Evolutionary conservation across 2,113 vertebrate species (phyloP).

Genomic region (Falco punctatus): DNA sequence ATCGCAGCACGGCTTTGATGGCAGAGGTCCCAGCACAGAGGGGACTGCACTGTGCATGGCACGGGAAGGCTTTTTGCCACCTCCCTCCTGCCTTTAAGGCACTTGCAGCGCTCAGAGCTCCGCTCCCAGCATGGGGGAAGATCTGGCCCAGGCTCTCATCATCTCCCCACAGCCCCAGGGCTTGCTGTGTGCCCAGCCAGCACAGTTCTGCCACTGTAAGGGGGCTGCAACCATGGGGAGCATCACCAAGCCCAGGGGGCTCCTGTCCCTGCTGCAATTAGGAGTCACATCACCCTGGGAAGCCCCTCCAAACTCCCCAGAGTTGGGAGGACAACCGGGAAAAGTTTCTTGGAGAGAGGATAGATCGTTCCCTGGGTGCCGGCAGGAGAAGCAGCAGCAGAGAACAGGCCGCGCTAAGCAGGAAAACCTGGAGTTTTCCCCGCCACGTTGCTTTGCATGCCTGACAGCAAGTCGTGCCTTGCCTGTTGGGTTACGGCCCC

Average conservation of each 20-base stretch:
- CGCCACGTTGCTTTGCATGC: constrained; percentile 44
- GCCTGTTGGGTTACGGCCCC: constrained; percentile 17
- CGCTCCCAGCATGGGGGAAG: background rate
- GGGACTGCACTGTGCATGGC: accelerated
- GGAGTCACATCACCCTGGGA: background rate
- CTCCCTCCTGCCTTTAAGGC: background rate
- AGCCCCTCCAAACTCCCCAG: background rate
- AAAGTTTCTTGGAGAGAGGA: background rate
- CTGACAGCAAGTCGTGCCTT: constrained; percentile 66
- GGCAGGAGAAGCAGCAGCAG: accelerated
- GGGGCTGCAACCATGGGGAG: accelerated
- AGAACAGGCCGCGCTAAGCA: constrained; percentile 31
- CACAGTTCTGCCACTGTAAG: background rate
- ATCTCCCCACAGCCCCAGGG: background rate
- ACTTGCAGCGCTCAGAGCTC: background rate
- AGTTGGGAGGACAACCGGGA: background rate
- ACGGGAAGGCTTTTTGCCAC: background rate
- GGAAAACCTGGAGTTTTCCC: constrained; percentile 20
- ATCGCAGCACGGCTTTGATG: accelerated
- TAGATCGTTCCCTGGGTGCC: background rate
- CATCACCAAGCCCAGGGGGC: background rate
- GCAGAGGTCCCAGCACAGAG: background rate
- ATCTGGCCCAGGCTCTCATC: background rate
- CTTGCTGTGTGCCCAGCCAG: background rate
- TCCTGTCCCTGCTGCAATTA: background rate